phyloP scores from a whole-genome alignment of 64 coral and sea anemone species.

The Dendronephthya gigantea region DNA sequence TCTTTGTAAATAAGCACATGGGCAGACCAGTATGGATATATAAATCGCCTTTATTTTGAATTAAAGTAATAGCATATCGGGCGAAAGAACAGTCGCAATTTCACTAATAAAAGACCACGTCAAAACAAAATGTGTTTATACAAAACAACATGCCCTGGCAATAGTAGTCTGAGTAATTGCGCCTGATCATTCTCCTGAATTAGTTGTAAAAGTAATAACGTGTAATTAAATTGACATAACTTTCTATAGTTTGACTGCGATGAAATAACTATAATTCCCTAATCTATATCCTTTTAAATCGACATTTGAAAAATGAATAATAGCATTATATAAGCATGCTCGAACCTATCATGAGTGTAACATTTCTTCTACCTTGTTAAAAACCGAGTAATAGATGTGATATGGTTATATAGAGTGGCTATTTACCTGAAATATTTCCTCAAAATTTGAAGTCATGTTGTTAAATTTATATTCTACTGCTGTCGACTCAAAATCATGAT shows the following conservation, averaged over 20 bases:
- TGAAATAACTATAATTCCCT: not conserved
- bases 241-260: not conserved
- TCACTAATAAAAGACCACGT: not conserved
- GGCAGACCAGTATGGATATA: not conserved
- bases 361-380: no score
- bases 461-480: not conserved
- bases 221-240: not conserved
- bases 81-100: not conserved
- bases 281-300: not conserved
- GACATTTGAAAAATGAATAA: not conserved
- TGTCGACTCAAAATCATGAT: no score
- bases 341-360: no score
- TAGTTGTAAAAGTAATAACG: no score
- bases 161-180: no score
- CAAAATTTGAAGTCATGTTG: not conserved
- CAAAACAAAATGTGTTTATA: not conserved
- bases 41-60: not conserved
- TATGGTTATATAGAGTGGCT: not conserved
- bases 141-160: not conserved
- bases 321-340: not conserved
- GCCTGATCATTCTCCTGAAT: no score
- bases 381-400: not conserved
- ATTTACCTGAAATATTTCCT: not conserved
- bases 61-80: not conserved
- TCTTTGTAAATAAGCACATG: not conserved